Percentiles rank a stretch among this genome's conserved stretches.
Conservation (phyloP, 1,140 invertebrate species). For the Geopemphigus sp. region DNA sequence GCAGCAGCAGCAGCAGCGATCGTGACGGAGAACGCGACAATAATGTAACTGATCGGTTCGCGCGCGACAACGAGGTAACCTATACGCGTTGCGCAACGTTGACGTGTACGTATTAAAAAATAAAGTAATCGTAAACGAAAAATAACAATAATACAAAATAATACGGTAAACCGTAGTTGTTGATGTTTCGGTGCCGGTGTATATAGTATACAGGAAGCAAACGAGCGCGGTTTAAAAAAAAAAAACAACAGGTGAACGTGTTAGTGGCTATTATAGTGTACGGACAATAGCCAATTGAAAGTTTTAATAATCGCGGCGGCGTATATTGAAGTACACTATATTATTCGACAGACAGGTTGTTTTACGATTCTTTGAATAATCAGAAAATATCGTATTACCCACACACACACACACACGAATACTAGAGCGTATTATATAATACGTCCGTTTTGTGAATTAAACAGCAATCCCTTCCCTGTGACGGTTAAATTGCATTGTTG, state of each 20-base stretch:
- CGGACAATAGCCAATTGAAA: constrained; percentile 14
- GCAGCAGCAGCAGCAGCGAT: too few relatives aligned
- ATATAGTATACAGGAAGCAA: constrained; percentile 4
- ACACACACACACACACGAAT: background rate
- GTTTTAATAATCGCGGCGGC: background rate
- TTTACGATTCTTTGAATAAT: background rate
- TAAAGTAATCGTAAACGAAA: constrained; percentile 9
- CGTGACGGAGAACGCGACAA: too few relatives aligned
- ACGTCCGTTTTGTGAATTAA: background rate
- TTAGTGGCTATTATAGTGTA: background rate
- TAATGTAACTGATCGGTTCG: too few relatives aligned
- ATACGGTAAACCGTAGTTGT: constrained; percentile 2
- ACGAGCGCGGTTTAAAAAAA: background rate
- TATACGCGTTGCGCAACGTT: background rate
- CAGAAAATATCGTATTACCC: background rate
- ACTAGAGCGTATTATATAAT: background rate
- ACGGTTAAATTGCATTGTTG: background rate
- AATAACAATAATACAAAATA: constrained; percentile 13
- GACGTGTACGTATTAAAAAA: background rate
- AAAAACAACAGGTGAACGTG: constrained; percentile 31
- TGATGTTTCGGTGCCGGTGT: constrained; percentile 1
- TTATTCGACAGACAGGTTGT: background rate
- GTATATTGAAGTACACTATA: background rate
- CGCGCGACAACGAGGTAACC: too few relatives aligned
- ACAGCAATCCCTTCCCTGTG: background rate